phyloP scores from a whole-genome alignment of 2,888 invertebrate species.

The Phyllotreta striolata region DNA sequence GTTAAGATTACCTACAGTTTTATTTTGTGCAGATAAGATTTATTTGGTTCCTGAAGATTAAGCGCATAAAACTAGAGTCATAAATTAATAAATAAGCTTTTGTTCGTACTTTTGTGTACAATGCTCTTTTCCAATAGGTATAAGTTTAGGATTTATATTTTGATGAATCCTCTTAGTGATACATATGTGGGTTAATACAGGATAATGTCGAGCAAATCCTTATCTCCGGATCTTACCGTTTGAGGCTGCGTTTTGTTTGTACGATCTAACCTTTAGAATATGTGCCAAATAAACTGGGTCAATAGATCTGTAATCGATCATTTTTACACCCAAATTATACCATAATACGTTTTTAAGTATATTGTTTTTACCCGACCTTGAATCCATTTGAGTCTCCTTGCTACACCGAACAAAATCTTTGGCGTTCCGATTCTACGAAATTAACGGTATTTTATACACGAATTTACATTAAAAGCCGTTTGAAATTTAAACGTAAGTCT shows the following conservation, averaged over 20 bases:
- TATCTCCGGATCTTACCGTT: slow-evolving; percentile 20
- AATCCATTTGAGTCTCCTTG: not conserved
- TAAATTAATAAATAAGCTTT: no score
- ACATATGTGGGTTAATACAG: slow-evolving; percentile 23
- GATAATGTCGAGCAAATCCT: slow-evolving; percentile 15
- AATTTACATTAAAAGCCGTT: no score
- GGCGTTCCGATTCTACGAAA: not conserved
- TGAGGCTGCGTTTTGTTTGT: slow-evolving; percentile 5
- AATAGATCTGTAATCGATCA: slow-evolving; percentile 31
- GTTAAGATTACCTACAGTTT: no score
- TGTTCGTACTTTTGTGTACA: no score
- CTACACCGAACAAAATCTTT: not conserved
- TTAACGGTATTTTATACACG: no score
- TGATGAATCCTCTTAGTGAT: slow-evolving; percentile 3
- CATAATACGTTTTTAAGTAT: slow-evolving; percentile 4
- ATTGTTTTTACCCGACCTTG: slow-evolving; percentile 3
- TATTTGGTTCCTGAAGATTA: no score
- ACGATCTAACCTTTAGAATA: slow-evolving; percentile 23
- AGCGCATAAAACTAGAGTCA: no score
- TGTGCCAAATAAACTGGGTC: slow-evolving; percentile 34
- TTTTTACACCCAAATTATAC: slow-evolving; percentile 1
- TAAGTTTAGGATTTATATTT: no score
- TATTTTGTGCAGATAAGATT: no score
- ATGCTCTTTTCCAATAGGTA: no score
- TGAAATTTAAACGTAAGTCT: no score